Evolutionary conservation across 2,797 vertebrate species (phyloP), one percentile per base, ranked within the genome.

Genomic region (Alca torda): DNA sequence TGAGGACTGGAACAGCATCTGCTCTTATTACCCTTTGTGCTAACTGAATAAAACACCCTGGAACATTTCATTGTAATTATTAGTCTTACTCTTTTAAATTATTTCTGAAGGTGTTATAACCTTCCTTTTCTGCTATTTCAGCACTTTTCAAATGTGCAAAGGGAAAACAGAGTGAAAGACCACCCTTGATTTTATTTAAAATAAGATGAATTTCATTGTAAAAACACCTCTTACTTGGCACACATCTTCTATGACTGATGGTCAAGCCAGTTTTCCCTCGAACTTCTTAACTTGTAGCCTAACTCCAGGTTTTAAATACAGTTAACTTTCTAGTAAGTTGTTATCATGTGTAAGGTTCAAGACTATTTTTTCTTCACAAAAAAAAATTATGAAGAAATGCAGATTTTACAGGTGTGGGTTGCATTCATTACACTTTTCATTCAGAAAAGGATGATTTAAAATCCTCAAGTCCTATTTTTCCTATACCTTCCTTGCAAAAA

Each of bases 51-150:
- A 93, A 96, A 41, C 48, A 43, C 26, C 45, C 78, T 74, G 56
- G 69, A 90, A 95, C 84, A 82, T 84, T 87, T 88, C 77, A 57
- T 75, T 84, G 48, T 82, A 87, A 91, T 95, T 95, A 74, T 94
- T 89, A 90, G 37, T 59, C 60, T 86, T 67, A 63, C 31, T 76
- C 54, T 82, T 89, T 45, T 74, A 37, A 89, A 82, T 88, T 75
- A 61, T 68, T 78, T 63, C 77, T 74, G 16, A 51, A 91, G 79
- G 54, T 33, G 24, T 61, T 89, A 26, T 7, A 90, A 69, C 14
- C 25, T 70, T 91, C 45, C 39, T 78, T 90, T 90, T 78, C 43
- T 23, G 59, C 50, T 63, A 19, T 64, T 90, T 90, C 80, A 90
- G 76, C 63, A 53, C 46, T 84, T 86, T 56, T 76, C n/a, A 82